Base-by-base conservation (phyloP, 2,888 invertebrate genomes). In the Yponomeuta sedellus region DNA sequence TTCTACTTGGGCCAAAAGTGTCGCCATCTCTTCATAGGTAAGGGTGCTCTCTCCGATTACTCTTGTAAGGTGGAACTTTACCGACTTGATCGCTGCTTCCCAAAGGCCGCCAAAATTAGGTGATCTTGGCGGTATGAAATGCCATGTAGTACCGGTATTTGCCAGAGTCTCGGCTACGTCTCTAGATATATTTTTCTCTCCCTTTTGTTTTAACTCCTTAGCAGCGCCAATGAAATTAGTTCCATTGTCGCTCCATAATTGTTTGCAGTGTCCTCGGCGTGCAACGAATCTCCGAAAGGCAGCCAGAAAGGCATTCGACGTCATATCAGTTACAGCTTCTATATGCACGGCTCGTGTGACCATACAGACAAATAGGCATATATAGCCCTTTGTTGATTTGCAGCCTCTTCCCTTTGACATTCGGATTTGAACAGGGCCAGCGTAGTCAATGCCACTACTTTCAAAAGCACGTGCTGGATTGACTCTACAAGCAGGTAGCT, bases 161-260 rank as follows among this genome's bases (percentile, higher is more conserved):
- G 59, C 59, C 22, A 59, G 22, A 5, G 8, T 0, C 4, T 20
- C 19, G 5, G 59, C 20, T 10, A 59, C 22, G 6, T 59, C 59
- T 20, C 11, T 59, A 6, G 22, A 5, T 10, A 59, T 59, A 20
- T 5, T 8, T 10, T 6, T 20, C 19, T 10, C 10, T 19, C 22
- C 22, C 10, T 10, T 8, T 10, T 19, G 11, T 20, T 61, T 61
- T 28, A 61, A 39, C 61, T 61, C 61, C 34, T 34, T 61, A 11
- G 28, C 28, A 11, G 61, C 61, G 4, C 61, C 61, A 1, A 61
- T 16, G 12, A 61, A 61, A 16, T 61, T 61, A 4, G 34, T 61
- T 16, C 61, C 61, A 39, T 61, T 61, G 5, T 61, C 61, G 12
- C 28, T 28, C 61, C 61, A 61, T 16, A 61, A 28, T 12, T 61